Base-by-base conservation (phyloP, 2,797 vertebrate species). In the Muscicapa striata region DNA sequence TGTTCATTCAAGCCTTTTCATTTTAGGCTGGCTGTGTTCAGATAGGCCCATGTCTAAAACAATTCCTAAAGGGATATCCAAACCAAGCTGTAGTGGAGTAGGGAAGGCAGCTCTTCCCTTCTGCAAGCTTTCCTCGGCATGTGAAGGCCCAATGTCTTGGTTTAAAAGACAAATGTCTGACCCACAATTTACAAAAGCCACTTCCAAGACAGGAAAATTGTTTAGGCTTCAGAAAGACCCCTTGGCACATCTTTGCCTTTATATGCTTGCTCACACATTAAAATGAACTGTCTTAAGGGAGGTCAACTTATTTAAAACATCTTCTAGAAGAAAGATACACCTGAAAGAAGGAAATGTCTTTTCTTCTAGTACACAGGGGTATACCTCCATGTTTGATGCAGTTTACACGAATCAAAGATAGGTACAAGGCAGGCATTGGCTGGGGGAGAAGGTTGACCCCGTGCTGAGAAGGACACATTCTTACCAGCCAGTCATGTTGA, bases 401-500 rank as follows among this genome's bases (percentile, higher is more conserved):
- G 61, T 57, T 80, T 64, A 75, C 24, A 21, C 32, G 59, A 58
- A 76, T 29, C 24, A 63, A 77, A 80, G 43, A 79, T 26, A 81
- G 1, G 1, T 57, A 52, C 24, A 84, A 63, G 74, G n/a, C 69
- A 78, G 41, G 32, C 66, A 57, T 0, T 77, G 40, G 16, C 0
- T 41, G 19, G 10, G 36, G 36, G 4, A 83, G 54, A 91, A 86
- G 41, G 45, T n/a, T 45, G 45, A 80, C 9, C 26, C 40, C 51
- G 13, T 41, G 40, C 43, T 22, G 36, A 19, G 77, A 41, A 91
- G 54, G 57, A 74, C 55, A 21, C 26, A 18, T 54, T 97, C 98
- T 98, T 98, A 99, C 99, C 99, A 99, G 98, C 99, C 99, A 23
- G 98, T 99, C 99, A 99, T 99, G 88, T 98, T 99, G 98, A 99